These are phyloP conservation scores for Trimorus sp. DNA, from an alignment of 2,888 invertebrate species.

Conservation along the genomic window DNA sequence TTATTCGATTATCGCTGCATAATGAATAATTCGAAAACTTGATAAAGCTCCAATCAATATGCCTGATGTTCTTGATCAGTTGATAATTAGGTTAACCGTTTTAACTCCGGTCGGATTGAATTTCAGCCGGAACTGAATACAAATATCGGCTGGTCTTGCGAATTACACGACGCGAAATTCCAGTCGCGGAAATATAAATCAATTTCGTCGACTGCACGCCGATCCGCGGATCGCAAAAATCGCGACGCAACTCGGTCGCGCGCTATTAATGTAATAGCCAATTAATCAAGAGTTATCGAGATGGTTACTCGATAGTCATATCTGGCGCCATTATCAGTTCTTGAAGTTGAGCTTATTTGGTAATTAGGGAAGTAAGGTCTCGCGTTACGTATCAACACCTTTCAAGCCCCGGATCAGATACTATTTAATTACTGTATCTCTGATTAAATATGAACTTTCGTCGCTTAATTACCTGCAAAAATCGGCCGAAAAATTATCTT, in stretches of 20 bases:
- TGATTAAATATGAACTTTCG: conserved; percentile 20
- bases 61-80: conserved; percentile 51
- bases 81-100: conserved; percentile 49
- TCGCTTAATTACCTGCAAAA: conserved; percentile 11
- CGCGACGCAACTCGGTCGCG: not conserved
- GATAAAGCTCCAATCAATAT: conserved; percentile 47
- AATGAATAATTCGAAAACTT: conserved; percentile 48
- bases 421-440: not conserved
- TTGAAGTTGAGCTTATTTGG: conserved; percentile 41
- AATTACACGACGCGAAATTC: conserved; percentile 26
- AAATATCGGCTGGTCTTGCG: conserved; percentile 39
- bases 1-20: conserved; percentile 42
- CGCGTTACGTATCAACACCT: conserved; percentile 25
- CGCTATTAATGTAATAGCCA: conserved; percentile 3
- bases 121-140: conserved; percentile 45
- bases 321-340: conserved; percentile 31
- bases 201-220: conserved; percentile 7
- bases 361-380: conserved; percentile 35
- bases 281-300: conserved; percentile 13
- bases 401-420: conserved; percentile 4
- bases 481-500: conserved; percentile 6
- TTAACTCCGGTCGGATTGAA: conserved; percentile 45
- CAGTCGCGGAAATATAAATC: conserved; percentile 20
- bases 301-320: conserved; percentile 15
- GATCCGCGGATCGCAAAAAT: not conserved